Base-by-base conservation (phyloP, 2,888 invertebrate species). In the Acrobeloides nanus region DNA sequence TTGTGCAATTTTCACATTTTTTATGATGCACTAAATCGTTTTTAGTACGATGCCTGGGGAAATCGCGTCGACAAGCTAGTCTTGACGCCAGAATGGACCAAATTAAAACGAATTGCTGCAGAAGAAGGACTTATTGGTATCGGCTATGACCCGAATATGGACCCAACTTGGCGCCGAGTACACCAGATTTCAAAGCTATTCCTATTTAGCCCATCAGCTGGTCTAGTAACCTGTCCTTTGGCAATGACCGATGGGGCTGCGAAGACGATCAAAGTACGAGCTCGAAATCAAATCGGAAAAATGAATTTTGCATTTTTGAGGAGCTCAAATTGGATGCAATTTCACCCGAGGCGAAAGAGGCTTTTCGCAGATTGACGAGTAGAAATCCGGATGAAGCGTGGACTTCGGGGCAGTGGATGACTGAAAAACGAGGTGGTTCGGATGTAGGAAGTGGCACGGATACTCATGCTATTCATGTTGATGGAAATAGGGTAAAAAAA, bases 371-470 rank as follows among this genome's bases (percentile, higher is more conserved):
- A 17, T 64, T 80, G 24, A 77, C 74, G 0, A 73, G 74, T 7
- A 63, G 77, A 27, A 72, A 78, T 61, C 77, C 79, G 0, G 38
- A 59, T 3, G 53, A 66, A 27, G 80, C 80, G 57, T 81, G 81
- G 80, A 81, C 80, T 0, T 79, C 79, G 45, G 81, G 81, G 1
- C 81, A 81, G 62, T 81, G 81, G 81, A 81, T 81, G 81, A 81
- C 81, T 0, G 81, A 81, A 59, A 75, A 77, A 54, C 67, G 70
- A 55, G 81, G 81, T 26, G 81, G 81, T 3, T 80, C 80, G 29
- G 81, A 81, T n/a, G n/a, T n/a, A n/a, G n/a, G n/a, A n/a, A n/a
- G n/a, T n/a, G n/a, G n/a, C n/a, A n/a, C n/a, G n/a, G 66, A 66
- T 37, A 66, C 64, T 1, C 64, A 62, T 41, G 66, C 66, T 1